Conservation (phyloP, 2,888 invertebrate species). For the Sarcophaga variegata region DNA sequence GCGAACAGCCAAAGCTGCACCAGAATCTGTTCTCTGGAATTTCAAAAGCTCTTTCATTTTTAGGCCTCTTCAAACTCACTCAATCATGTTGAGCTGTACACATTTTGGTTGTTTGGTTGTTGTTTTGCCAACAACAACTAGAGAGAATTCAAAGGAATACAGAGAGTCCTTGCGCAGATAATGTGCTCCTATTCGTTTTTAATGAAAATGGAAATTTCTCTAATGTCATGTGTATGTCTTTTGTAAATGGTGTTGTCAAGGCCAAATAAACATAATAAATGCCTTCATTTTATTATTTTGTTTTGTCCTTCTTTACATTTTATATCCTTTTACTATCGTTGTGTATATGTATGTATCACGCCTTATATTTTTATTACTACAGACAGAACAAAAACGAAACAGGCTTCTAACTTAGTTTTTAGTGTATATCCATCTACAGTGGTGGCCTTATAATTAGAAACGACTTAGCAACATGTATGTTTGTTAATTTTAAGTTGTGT, state of each 20-base stretch:
- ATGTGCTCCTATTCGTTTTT: constrained; percentile 62
- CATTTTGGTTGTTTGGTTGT: not conserved
- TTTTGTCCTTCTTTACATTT: not conserved
- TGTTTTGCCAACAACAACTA: not conserved
- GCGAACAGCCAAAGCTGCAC: constrained; percentile 72
- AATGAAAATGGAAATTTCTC: constrained; percentile 81
- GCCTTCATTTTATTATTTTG: not conserved
- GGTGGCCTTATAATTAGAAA: no score
- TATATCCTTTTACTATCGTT: no score
- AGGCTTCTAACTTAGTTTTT: not conserved
- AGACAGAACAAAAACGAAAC: not conserved
- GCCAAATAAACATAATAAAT: constrained; percentile 22
- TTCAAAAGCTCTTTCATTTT: constrained; percentile 22
- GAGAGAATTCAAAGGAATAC: not conserved
- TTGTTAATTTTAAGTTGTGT: no score
- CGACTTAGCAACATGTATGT: no score
- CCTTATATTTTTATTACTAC: not conserved
- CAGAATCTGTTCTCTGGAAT: not conserved
- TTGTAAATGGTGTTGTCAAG: constrained; percentile 54
- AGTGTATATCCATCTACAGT: not conserved
- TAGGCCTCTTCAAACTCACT: constrained; percentile 36
- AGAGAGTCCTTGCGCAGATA: not conserved
- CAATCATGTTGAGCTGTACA: constrained; percentile 17
- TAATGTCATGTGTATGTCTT: constrained; percentile 67
- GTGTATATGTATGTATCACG: no score